phyloP scores from a whole-genome alignment of 1,140 invertebrate genomes.

The Lithobius niger region DNA sequence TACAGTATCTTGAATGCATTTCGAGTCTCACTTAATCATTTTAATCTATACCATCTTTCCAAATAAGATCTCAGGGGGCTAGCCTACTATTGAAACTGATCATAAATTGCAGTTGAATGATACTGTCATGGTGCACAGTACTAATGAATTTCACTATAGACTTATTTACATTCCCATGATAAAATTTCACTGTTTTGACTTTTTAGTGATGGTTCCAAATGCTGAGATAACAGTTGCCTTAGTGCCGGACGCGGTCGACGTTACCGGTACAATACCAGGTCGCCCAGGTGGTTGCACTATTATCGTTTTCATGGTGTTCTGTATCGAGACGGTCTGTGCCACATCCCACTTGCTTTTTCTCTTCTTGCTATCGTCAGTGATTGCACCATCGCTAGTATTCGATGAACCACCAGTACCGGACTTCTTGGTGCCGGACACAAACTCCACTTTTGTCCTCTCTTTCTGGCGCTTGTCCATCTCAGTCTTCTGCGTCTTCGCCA shows the following conservation, averaged over 20 bases:
- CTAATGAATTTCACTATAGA: no score
- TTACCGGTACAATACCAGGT: conserved; percentile 49
- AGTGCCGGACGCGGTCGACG: conserved; percentile 59
- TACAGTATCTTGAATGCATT: no score
- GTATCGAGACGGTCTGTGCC: conserved; percentile 37
- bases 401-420: not conserved
- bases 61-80: no score
- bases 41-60: no score
- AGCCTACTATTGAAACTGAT: no score
- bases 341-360: conserved; percentile 86
- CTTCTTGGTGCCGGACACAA: conserved; percentile 57
- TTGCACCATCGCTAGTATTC: no score
- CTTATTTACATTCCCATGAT: no score
- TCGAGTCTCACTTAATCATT: no score
- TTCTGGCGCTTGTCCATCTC: conserved; percentile 89
- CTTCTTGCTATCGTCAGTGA: conserved; percentile 50
- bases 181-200: conserved; percentile 28
- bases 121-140: no score
- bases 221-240: conserved; percentile 71
- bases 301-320: conserved; percentile 23
- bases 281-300: conserved; percentile 39
- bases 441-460: conserved; percentile 74
- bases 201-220: conserved; percentile 73
- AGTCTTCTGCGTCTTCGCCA: conserved; percentile 66
- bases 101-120: no score